Evolutionary conservation across 2,888 invertebrate species (phyloP), one percentile per base, ranked within the genome.

Genomic region (Eilema depressum): DNA sequence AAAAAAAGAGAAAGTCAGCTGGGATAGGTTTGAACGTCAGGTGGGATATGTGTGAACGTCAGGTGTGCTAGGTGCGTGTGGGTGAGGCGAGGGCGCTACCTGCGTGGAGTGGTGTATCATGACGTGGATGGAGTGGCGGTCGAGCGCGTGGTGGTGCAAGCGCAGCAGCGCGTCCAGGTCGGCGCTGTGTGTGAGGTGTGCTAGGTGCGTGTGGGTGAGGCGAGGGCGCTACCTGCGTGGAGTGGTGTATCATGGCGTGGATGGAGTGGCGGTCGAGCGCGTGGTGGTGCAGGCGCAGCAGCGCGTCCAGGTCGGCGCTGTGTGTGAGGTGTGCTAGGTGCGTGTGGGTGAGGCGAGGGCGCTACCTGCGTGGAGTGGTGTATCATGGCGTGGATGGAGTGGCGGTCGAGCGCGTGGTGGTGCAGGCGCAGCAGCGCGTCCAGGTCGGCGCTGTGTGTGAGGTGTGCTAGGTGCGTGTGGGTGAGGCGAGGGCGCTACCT

Each of bases 391-490:
- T 98, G 97, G 72, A 97, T 96, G 87, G 97, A 97, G 77, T 99
- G 97, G 0, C 97, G 96, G 75, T 97, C 96, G 70, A 99, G 96
- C 92, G 99, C 99, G 82, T 96, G 95, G 81, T 97, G 96, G 91
- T 99, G 99, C 23, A 99, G 98, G 25, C 96, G 95, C 76, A 99
- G 97, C 82, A 99, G 97, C 82, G 97, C 97, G 91, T 99, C 99
- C 63, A 99, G 96, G 75, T n/a, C n/a, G n/a, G n/a, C n/a, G n/a
- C n/a, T n/a, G n/a, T n/a, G n/a, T n/a, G n/a, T n/a, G n/a, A n/a
- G n/a, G n/a, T n/a, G n/a, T n/a, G n/a, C n/a, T n/a, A n/a, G n/a
- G n/a, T n/a, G n/a, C n/a, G n/a, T n/a, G n/a, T n/a, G n/a, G n/a
- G n/a, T n/a, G n/a, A n/a, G n/a, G n/a, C n/a, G n/a, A n/a, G n/a